Base-by-base conservation (phyloP, 2,797 vertebrate genomes). In the Cirrhinus molitorella region DNA sequence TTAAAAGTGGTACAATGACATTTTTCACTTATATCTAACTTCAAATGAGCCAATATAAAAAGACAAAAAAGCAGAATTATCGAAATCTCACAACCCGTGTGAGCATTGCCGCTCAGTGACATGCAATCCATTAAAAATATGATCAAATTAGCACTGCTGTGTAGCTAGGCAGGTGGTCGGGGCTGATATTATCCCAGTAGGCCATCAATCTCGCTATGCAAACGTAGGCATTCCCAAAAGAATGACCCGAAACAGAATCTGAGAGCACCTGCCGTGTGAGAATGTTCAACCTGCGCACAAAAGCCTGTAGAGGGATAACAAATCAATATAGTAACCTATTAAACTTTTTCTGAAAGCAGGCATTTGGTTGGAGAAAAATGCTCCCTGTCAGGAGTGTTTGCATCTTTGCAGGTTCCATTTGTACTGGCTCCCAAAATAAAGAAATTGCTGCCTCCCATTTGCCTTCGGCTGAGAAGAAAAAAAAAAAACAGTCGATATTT, bases 401-500 rank as follows among this genome's bases (percentile, higher is more conserved):
- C 94, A 94, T 95, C 93, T 94, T 89, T 87, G 86, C 70, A 43
- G 90, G 91, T 89, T 94, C 91, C 93, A 94, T 95, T 95, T 93
- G 92, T 93, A 92, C 91, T 86, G 87, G 88, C 89, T 89, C 89
- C 89, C 88, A 91, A 93, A 94, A 93, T 93, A 94, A 94, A 93
- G 92, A 94, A 94, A 94, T 93, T 91, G 91, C 90, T 89, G 91
- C 91, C 91, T 94, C 93, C 92, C 87, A 74, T 92, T 93, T 91
- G 93, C 93, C 91, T 91, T 94, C 91, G 92, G 92, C 92, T 91
- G 45, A 85, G 91, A 94, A 93, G 23, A 13, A 63, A 66, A 49
- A 53, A 61, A 94, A 94, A 93, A 94, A 94, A 92, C 92, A 93
- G 93, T 94, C 93, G 93, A 95, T 94, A 95, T 94, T 93, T 94